Evolutionary conservation across 2,113 vertebrate genomes (phyloP).

Genomic region (Corythornis vintsioides): DNA sequence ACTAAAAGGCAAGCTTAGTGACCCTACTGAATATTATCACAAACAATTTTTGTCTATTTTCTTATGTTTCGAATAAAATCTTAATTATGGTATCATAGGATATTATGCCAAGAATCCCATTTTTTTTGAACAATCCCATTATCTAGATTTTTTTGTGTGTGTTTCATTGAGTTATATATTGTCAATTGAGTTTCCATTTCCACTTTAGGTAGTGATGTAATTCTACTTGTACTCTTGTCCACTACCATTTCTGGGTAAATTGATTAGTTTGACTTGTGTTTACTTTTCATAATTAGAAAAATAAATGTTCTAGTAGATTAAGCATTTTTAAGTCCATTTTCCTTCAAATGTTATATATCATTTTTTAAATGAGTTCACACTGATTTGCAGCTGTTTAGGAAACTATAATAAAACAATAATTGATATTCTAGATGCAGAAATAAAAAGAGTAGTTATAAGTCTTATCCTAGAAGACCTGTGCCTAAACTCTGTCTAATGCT

Average conservation of each 20-base stretch:
- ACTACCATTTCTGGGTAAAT: not conserved
- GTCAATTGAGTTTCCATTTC: slow-evolving; percentile 11
- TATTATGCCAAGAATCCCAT: not conserved
- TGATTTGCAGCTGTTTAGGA: not conserved
- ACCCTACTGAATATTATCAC: not conserved
- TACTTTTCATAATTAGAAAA: not conserved
- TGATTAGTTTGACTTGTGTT: not conserved
- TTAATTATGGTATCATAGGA: not conserved
- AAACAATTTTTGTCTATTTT: not conserved
- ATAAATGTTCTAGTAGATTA: not conserved
- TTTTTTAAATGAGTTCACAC: not conserved
- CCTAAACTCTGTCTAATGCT: not conserved
- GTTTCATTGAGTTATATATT: slow-evolving; percentile 2
- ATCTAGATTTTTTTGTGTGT: not conserved
- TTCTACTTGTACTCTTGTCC: not conserved
- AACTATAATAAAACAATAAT: not conserved
- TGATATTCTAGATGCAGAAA: not conserved
- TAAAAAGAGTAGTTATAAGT: not conserved
- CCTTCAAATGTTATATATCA: not conserved
- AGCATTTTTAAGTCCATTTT: not conserved
- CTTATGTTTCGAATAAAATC: not conserved
- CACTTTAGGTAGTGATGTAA: not conserved
- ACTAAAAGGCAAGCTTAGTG: not conserved
- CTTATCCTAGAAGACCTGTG: not conserved
- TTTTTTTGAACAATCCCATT: slow-evolving; percentile 19